phyloP scores from a whole-genome alignment of 2,888 invertebrate species.

The Prosapia bicincta region DNA sequence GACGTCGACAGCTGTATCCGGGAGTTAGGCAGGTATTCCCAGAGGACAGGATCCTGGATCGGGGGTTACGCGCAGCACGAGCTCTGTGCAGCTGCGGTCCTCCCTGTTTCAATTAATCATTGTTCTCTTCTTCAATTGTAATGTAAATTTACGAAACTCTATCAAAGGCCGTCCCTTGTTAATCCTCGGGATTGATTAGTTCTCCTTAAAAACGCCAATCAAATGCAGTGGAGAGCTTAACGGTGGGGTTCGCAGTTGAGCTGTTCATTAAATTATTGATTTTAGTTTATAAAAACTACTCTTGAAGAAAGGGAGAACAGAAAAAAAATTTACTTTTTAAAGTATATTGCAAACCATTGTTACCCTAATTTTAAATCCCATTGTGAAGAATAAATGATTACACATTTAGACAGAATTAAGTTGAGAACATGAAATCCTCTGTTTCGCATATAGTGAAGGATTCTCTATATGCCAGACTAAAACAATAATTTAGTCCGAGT shows the following conservation, averaged over 20 bases:
- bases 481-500: too few species aligned
- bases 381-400: too few species aligned
- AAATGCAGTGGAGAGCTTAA: background rate
- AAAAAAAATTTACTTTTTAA: too few species aligned
- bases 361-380: too few species aligned
- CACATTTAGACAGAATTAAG: too few species aligned
- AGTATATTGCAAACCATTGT: too few species aligned
- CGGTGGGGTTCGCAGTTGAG: background rate
- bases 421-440: too few species aligned
- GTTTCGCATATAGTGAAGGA: too few species aligned
- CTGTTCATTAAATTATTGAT: too few species aligned
- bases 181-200: background rate
- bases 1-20: background rate
- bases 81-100: background rate
- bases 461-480: too few species aligned
- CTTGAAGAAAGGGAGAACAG: too few species aligned
- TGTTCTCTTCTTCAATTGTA: background rate
- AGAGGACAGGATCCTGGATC: background rate
- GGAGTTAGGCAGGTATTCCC: background rate
- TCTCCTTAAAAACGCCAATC: background rate
- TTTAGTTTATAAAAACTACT: too few species aligned
- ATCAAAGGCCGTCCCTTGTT: background rate
- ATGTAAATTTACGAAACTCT: background rate
- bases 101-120: background rate
- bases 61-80: background rate